A percentile compares a stretch with the other conserved stretches of the same genome.
Evolutionary conservation across 2,888 invertebrate species (phyloP).

Genomic region (Bembecia ichneumoniformis): DNA sequence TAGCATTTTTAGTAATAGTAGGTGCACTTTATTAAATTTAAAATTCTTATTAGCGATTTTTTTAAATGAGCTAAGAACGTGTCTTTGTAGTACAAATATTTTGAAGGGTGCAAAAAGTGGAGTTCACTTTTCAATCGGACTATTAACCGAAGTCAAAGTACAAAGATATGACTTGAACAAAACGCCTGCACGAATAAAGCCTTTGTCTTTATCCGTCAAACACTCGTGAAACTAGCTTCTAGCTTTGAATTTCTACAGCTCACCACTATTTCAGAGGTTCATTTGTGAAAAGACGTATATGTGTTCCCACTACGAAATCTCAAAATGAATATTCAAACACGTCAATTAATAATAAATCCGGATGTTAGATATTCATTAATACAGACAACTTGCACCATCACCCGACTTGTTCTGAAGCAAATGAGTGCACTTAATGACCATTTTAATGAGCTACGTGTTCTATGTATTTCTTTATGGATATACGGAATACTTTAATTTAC

Average conservation of each 20-base stretch:
- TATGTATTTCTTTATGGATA: too few relatives aligned
- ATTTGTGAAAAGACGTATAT: slow-evolving; percentile 31
- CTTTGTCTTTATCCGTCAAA: slow-evolving; percentile 19
- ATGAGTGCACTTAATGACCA: too few relatives aligned
- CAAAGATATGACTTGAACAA: background rate
- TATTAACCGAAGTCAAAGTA: slow-evolving; percentile 4
- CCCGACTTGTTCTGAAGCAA: too few relatives aligned
- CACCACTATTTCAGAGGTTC: slow-evolving; percentile 21
- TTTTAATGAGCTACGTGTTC: too few relatives aligned
- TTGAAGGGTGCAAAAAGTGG: background rate
- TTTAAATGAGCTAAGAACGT: too few relatives aligned
- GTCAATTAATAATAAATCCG: slow-evolving; percentile 4
- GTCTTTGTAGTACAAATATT: too few relatives aligned
- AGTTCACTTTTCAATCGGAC: background rate
- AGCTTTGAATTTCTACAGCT: slow-evolving; percentile 34
- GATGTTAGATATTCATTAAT: too few relatives aligned
- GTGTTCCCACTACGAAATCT: too few relatives aligned
- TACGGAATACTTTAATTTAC: too few relatives aligned
- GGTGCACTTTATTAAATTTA: background rate
- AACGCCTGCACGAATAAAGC: slow-evolving; percentile 6
- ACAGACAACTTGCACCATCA: too few relatives aligned
- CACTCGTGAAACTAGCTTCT: slow-evolving; percentile 27
- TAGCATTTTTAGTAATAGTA: background rate
- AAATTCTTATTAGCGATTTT: background rate
- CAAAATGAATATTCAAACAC: slow-evolving; percentile 2